Conservation (phyloP, 1,140 invertebrate genomes). For the Drosophila miranda region DNA sequence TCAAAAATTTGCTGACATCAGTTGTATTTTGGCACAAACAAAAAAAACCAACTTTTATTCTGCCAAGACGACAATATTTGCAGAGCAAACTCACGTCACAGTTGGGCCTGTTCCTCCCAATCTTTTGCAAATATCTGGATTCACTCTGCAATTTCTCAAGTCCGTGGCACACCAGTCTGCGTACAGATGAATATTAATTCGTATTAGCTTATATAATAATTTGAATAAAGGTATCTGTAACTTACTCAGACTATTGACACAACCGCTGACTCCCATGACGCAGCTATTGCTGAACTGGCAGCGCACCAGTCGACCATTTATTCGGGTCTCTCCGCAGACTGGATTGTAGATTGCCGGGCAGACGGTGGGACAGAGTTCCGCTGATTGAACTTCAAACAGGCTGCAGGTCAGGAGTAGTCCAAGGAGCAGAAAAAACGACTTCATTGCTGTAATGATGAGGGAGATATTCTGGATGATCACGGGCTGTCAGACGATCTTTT, state of each 20-base stretch:
- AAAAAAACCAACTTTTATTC: not conserved
- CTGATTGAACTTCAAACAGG: not conserved
- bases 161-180: constrained; percentile 2
- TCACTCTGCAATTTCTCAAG: constrained; percentile 5
- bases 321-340: constrained; percentile 21
- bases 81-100: constrained; percentile 18
- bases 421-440: constrained; percentile 1
- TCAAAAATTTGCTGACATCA: no score
- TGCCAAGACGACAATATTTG: constrained; percentile 4
- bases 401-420: not conserved
- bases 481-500: constrained; percentile 6
- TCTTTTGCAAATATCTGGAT: not conserved
- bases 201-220: no score
- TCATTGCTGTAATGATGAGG: constrained; percentile 6
- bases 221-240: not conserved
- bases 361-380: not conserved
- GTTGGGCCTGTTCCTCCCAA: not conserved
- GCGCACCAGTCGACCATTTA: not conserved
- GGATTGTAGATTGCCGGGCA: constrained; percentile 20
- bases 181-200: not conserved
- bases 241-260: constrained; percentile 26
- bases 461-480: constrained; percentile 9
- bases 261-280: constrained; percentile 9
- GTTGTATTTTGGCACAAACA: no score
- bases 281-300: constrained; percentile 34